Evolutionary conservation across 1,140 invertebrate genomes (phyloP), one percentile per base, ranked within the genome.

Genomic region (Caerostris darwini): DNA sequence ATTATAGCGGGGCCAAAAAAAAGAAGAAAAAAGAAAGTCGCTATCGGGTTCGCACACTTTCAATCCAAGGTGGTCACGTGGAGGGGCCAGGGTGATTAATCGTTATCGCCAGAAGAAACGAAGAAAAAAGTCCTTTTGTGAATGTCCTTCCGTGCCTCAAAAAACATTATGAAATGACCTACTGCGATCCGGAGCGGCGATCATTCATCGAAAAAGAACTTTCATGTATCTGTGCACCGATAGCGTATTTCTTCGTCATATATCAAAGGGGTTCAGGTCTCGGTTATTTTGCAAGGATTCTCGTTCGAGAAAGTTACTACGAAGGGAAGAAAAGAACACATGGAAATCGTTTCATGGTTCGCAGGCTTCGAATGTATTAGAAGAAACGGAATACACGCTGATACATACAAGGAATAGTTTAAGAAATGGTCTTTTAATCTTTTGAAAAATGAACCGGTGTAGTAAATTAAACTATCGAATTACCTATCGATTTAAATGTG

Each of bases 151-250:
- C 85, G n/a, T 87, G 57, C 59, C 14, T 64, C 19, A 50, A 87
- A 87, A 87, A 87, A 85, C 56, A 10, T 87, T 61, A 53, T 87
- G 59, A 53, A 64, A 87, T 50, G 85, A 64, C 85, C 85, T 87
- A 61, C 34, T 17, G 34, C 59, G 50, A 12, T 87, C 59, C 17
- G 59, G 19, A 8, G 8, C 50, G 34, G 50, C n/a, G n/a, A 61
- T 77, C 69, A 34, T 61, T 53, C 34, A 50, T 61, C 34, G 34
- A 50, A 59, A 58, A 50, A 64, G 57, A 64, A 57, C 34, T 87
- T 87, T 34, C 5, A 87, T 50, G 58, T 64, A 61, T 61, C 85
- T 34, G 34, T 87, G 34, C 57, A 50, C 59, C 12, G 8, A 61
- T 14, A 87, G 12, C 10, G 14, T 50, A 87, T 64, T 87, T 64